These are phyloP conservation scores for Glyphotaelius pellucidus DNA, from an alignment of 2,888 invertebrate genomes.

Conservation along the genomic window DNA sequence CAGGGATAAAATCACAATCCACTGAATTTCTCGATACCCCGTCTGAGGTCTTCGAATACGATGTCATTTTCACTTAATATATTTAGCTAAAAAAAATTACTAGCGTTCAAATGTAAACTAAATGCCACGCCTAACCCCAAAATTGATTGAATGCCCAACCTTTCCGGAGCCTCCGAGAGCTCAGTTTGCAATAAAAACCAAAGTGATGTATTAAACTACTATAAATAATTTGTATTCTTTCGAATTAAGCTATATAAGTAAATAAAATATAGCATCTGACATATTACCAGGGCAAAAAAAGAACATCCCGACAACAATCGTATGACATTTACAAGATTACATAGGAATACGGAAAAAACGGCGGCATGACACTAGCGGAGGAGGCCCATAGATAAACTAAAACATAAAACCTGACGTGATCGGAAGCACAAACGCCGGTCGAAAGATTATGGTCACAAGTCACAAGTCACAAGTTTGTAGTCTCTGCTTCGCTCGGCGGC, in stretches of 20 bases:
- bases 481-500: not conserved
- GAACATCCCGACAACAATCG: constrained; percentile 37
- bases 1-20: constrained; percentile 81
- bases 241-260: not conserved
- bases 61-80: constrained; percentile 44
- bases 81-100: constrained; percentile 26
- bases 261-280: constrained; percentile 22
- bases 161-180: constrained; percentile 40
- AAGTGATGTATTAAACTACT: constrained; percentile 41
- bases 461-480: not conserved
- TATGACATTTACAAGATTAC: constrained; percentile 24
- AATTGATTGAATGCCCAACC: constrained; percentile 54
- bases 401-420: not conserved
- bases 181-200: not conserved
- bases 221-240: not conserved
- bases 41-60: constrained; percentile 68
- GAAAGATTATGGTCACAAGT: not conserved
- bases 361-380: constrained; percentile 20
- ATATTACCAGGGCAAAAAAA: constrained; percentile 32
- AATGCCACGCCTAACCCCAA: constrained; percentile 64
- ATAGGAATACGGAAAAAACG: not conserved
- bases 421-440: not conserved
- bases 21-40: constrained; percentile 65
- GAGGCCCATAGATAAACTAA: constrained; percentile 34
- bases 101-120: constrained; percentile 33